Base-by-base conservation (phyloP, 2,888 invertebrate species). In the Nemotelus nigrinus region DNA sequence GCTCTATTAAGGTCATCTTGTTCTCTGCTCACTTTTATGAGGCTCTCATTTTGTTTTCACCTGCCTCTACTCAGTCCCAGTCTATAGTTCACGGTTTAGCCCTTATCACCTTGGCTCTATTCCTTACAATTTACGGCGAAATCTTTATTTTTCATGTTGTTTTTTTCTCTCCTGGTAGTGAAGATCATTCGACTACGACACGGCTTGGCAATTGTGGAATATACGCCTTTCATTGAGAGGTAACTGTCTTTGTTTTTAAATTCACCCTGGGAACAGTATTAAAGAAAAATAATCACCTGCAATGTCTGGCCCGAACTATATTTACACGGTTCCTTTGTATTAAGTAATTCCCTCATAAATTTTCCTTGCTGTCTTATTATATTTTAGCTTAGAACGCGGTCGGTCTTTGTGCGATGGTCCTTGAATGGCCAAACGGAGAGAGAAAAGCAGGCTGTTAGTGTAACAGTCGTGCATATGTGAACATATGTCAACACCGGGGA, bases 301-400 rank as follows among this genome's bases (percentile, higher is more conserved):
- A 79, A 64, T 76, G 79, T 78, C 77, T 79, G 70, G 58, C 48
- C 44, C 65, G 70, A 79, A 79, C 79, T 77, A 77, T 77, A 77
- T 77, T 77, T 77, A 77, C 76, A 58, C 47, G 55, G 67, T 39
- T 53, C 68, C 48, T 77, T 77, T 77, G 58, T 77, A 67, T 58
- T 58, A 68, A 68, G 76, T 77, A 68, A 77, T 77, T 77, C 68
- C 76, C 68, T 68, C 76, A 77, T 77, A 67, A 77, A 77, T 77
- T 77, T 72, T 71, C 65, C 65, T 55, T 25, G 47, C 65, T 45
- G 10, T 65, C 76, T 78, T 76, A 78, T 76, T 78, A 78, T 77
- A 68, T 77, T 77, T 76, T 93, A 93, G 67, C 63, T 60, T 60
- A 60, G 60, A 48, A 60, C 74, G 60, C 50, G 74, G 60, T 60